A percentile compares a stretch with the other conserved stretches of the same genome.
phyloP scores from a whole-genome alignment of 2,888 invertebrate genomes.

The Macropis europaea region DNA sequence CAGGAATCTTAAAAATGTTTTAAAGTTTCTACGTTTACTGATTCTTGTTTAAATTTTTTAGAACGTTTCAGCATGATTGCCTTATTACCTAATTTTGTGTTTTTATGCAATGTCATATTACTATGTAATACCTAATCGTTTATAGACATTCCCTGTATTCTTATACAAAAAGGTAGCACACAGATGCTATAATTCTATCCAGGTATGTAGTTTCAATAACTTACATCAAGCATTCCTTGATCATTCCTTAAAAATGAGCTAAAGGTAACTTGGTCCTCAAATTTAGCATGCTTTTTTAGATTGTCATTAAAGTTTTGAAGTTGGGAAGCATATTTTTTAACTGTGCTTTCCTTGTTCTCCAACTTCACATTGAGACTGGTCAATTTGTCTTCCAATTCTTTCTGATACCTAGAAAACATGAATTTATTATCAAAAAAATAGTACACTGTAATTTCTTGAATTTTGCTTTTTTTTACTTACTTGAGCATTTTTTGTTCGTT shows the following conservation, averaged over 20 bases:
- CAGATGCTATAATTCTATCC: too few species aligned
- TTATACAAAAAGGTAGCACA: too few species aligned
- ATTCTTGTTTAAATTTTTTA: not conserved
- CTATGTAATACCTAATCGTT: too few species aligned
- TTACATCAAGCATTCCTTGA: conserved; percentile 62
- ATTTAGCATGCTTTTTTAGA: conserved; percentile 54
- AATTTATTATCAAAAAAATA: not conserved
- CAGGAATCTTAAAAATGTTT: conserved; percentile 35
- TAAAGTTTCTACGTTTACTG: not conserved
- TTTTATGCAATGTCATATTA: too few species aligned
- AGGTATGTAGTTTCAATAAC: too few species aligned
- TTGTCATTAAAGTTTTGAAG: conserved; percentile 64
- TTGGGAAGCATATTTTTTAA: conserved; percentile 62
- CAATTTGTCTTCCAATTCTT: conserved; percentile 65
- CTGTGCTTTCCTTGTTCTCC: conserved; percentile 63
- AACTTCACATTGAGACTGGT: conserved; percentile 63
- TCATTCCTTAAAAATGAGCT: conserved; percentile 34
- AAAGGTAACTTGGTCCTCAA: conserved; percentile 45
- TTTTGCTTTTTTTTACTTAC: conserved; percentile 55
- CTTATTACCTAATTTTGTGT: conserved; percentile 3
- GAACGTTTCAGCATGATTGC: conserved; percentile 55
- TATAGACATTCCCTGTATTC: too few species aligned
- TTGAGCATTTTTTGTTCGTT: conserved; percentile 59
- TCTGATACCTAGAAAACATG: conserved; percentile 59
- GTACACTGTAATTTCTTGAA: not conserved